Evolutionary conservation across 2,888 invertebrate species (phyloP), one percentile per base, ranked within the genome.

Genomic region (Chaetogeoica ovagalla): DNA sequence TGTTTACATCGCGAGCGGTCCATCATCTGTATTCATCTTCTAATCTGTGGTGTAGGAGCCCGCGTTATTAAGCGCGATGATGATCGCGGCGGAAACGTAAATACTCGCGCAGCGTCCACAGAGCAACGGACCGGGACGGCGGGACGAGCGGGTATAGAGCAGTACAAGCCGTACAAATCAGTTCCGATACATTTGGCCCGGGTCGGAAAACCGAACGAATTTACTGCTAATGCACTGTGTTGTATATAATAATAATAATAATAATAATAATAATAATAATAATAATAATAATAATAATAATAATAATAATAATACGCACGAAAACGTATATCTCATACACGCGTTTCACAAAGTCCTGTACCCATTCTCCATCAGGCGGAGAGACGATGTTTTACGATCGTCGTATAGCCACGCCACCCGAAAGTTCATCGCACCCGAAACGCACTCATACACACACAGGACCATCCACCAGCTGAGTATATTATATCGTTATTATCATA

Each of bases 151-250:
- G n/a, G n/a, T n/a, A n/a, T n/a, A n/a, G n/a, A n/a, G 43, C 7
- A 6, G 43, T 43, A 43, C 30, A 19, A 65, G 52, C 62, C 62
- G 70, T 60, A 37, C 77, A 21, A 77, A 77, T 77, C 77, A 62
- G 77, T 77, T 77, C 77, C 69, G 77, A 60, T 77, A 69, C 77
- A 70, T 70, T 69, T 77, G 48, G 48, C 48, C 21, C 69, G 52
- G 48, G 69, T 52, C 69, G 59, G 76, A 48, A 76, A 76, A 76
- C 60, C 30, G 59, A 75, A n/a, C 76, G 48, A 76, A 76, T 76
- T 69, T 76, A 76, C 76, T 60, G 68, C 66, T 76, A 76, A 76
- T 76, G 76, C 19, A 48, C 48, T 48, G 15, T 30, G 30, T 30
- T 30, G 30, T 30, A 30, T 30, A 30, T 30, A 30, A 30, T 30